Base-by-base conservation (phyloP, 2,113 vertebrate genomes). In the Piaya cayana region DNA sequence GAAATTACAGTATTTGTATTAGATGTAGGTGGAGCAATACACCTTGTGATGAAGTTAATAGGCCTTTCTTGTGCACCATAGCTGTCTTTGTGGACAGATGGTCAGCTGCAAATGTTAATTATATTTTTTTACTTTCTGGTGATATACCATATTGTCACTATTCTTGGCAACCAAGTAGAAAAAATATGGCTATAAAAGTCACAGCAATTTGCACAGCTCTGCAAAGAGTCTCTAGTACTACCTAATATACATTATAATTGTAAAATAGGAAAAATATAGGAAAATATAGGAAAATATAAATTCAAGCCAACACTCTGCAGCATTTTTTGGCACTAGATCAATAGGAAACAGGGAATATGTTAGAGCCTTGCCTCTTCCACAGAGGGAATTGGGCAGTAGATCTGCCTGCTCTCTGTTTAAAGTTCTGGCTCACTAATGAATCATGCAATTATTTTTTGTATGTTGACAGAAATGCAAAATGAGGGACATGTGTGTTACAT, bases 111-210 rank as follows among this genome's bases (percentile, higher is more conserved):
- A 68, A 50, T 82, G 79, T 91, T 71, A 82, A 76, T 77, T 64
- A 8, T 5, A 60, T 7, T 68, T 60, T 79, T 82, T 59, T 18
- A 55, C 4, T 79, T 92, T 79, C 29, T 76, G 42, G 29, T 68
- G 63, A 68, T 79, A 34, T 55, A 78, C 30, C 75, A 3, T 34
- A 60, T 80, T 68, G 71, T 71, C 80, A 68, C 62, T 72, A 14
- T 78, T 92, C 43, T 84, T 63, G 65, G 63, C 49, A 86, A 37
- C 1, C 3, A 88, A 12, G 58, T 76, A 36, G 79, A 92, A 95
- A 94, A 88, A 82, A 60, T 64, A 82, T 60, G 34, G 18, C 82
- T 71, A 37, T 90, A 72, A 76, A 94, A 88, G 75, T 70, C 70
- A 76, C 27, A 52, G n/a, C 76, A 82, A 90, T 80, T 76, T 86